A percentile compares a stretch with the other conserved stretches of the same genome.
Evolutionary conservation across 1,140 invertebrate genomes (phyloP).

Genomic region (Zaprionus vittiger): DNA sequence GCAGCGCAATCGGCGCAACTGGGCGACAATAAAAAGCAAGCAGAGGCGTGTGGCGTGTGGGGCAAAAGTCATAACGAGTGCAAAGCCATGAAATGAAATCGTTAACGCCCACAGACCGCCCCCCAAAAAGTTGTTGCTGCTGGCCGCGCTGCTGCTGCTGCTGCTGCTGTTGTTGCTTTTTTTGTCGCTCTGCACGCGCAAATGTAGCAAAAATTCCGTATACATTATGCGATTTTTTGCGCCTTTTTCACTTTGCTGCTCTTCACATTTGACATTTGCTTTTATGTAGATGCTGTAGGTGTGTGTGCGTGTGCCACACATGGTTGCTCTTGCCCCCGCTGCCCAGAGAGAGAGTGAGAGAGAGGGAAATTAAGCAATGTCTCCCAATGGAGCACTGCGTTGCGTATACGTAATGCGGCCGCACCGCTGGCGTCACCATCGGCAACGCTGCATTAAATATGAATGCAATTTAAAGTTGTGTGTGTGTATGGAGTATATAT

Average conservation of each 20-base stretch:
- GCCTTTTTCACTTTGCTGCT: slow-evolving; percentile 29
- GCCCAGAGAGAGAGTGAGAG: background rate
- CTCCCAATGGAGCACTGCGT: slow-evolving; percentile 72
- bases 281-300: slow-evolving; percentile 34
- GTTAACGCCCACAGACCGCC: slow-evolving; percentile 57
- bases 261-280: slow-evolving; percentile 73
- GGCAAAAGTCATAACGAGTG: slow-evolving; percentile 81
- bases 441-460: slow-evolving; percentile 73
- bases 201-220: slow-evolving; percentile 51
- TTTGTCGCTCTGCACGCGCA: slow-evolving; percentile 33
- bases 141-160: background rate
- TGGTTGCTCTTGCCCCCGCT: slow-evolving; percentile 37
- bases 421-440: slow-evolving; percentile 38
- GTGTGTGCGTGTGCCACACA: slow-evolving; percentile 61
- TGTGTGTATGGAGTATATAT: background rate
- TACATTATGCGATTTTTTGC: slow-evolving; percentile 60
- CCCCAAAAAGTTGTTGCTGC: slow-evolving; percentile 6
- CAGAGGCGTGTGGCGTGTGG: slow-evolving; percentile 20
- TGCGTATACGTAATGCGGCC: slow-evolving; percentile 79
- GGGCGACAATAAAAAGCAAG: slow-evolving; percentile 77
- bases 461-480: slow-evolving; percentile 80
- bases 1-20: slow-evolving; percentile 53
- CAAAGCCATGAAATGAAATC: slow-evolving; percentile 83
- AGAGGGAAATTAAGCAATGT: slow-evolving; percentile 77
- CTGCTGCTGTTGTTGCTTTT: background rate